Conservation (phyloP, 2,113 vertebrate genomes). For the Lagenorhynchus albirostris region DNA sequence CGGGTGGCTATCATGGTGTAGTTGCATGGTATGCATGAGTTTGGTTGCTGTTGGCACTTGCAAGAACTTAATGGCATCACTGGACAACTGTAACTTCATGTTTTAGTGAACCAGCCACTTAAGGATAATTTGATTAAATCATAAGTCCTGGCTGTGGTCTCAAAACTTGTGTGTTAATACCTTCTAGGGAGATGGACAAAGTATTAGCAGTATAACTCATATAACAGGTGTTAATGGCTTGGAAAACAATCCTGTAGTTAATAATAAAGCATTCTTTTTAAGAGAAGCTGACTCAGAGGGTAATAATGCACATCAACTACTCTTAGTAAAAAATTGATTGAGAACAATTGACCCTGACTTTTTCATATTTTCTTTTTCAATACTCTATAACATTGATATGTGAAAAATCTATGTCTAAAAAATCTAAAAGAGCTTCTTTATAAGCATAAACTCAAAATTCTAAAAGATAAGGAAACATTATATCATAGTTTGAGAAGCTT, state of each 20-base stretch:
- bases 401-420: neutral
- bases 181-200: neutral
- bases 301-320: neutral
- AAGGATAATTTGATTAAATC: neutral
- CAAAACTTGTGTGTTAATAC: neutral
- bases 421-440: neutral
- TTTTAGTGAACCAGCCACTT: neutral
- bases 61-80: neutral
- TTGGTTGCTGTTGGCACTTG: neutral
- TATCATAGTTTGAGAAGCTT: neutral
- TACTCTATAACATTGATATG: neutral
- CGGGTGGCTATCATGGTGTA: too few species aligned
- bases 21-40: too few species aligned
- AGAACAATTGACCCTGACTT: neutral
- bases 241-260: neutral
- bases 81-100: neutral
- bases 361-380: neutral
- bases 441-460: neutral
- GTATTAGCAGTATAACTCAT: neutral
- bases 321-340: neutral
- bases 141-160: neutral
- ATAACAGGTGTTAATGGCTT: neutral
- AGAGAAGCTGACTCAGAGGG: neutral
- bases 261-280: neutral
- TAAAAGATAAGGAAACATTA: neutral